phyloP scores from a whole-genome alignment of 1,140 invertebrate genomes.

The Stegodyphus mimosarum region DNA sequence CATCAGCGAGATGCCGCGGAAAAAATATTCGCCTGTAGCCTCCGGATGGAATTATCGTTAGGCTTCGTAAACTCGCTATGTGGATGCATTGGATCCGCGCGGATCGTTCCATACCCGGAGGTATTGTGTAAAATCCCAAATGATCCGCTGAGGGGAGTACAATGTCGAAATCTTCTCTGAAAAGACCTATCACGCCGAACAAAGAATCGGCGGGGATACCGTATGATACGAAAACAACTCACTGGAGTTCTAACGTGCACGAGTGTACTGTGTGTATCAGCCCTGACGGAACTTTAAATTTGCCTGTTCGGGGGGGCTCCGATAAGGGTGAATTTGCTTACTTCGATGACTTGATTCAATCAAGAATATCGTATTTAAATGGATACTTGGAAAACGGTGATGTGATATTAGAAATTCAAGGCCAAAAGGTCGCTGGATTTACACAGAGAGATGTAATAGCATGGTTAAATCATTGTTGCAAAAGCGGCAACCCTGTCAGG shows the following conservation, averaged over 20 bases:
- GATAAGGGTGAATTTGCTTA: slow-evolving; percentile 74
- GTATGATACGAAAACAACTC: slow-evolving; percentile 30
- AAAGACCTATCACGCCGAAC: slow-evolving; percentile 38
- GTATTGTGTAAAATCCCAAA: neutral
- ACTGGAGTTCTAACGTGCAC: slow-evolving; percentile 49
- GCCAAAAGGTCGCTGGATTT: slow-evolving; percentile 75
- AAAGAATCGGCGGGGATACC: slow-evolving; percentile 21
- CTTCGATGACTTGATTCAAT: slow-evolving; percentile 69
- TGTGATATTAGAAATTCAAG: slow-evolving; percentile 75
- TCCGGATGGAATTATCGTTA: neutral
- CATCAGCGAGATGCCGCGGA: neutral
- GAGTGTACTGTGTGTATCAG: slow-evolving; percentile 67
- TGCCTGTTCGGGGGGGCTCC: slow-evolving; percentile 71
- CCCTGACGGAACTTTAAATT: slow-evolving; percentile 66
- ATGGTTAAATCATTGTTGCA: slow-evolving; percentile 74
- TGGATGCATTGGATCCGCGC: neutral
- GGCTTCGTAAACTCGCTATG: neutral
- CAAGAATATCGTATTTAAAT: slow-evolving; percentile 68
- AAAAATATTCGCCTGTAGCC: neutral
- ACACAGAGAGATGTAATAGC: slow-evolving; percentile 74
- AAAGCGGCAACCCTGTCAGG: slow-evolving; percentile 72
- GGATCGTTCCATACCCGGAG: neutral
- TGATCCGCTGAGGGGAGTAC: neutral
- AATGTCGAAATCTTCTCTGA: slow-evolving; percentile 51
- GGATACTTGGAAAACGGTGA: slow-evolving; percentile 67